Evolutionary conservation across 2,113 vertebrate genomes (phyloP), one percentile per base, ranked within the genome.

Genomic region (Shinisaurus crocodilurus): DNA sequence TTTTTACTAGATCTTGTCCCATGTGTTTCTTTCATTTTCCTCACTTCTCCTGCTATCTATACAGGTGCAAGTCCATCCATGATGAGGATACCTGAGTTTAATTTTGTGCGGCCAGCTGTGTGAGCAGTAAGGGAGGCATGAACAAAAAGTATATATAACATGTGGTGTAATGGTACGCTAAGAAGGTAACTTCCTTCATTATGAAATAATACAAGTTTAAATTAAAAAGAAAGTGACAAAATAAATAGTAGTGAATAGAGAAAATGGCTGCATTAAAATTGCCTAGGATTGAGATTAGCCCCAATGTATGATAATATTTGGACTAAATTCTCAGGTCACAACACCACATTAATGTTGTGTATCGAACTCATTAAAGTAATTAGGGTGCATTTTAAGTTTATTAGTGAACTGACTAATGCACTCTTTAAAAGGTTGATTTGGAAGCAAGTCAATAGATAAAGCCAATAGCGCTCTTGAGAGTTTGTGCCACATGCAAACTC

Each of bases 341-440:
- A 85, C 81, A 91, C 85, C 0, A 0, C 92, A 93, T 96, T 96
- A 96, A 95, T 91, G 93, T 92, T 92, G 94, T 89, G 87, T 94
- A 91, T 76, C 72, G 95, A 94, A 94, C 94, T 96, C 94, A 94
- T 96, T 95, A 94, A 94, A 96, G 95, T 97, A 97, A 97, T 97
- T 97, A 97, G 95, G 91, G 96, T 93, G 90, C 89, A 82, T 97
- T 97, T 97, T 96, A 96, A 96, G 97, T 97, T 98, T 97, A 97
- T 97, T 97, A 97, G 96, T 69, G 87, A 91, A 95, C 95, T 96
- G 96, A 96, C 96, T 96, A 97, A 98, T 96, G 97, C 96, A 97
- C 96, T 97, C 96, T 97, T 97, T 95, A 97, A 96, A 96, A 95
- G 95, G 96, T 97, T 97, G 97, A 95, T 97, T 96, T 97, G 96